phyloP scores from a whole-genome alignment of 2,113 vertebrate species.

The Sporophila hypoxantha region DNA sequence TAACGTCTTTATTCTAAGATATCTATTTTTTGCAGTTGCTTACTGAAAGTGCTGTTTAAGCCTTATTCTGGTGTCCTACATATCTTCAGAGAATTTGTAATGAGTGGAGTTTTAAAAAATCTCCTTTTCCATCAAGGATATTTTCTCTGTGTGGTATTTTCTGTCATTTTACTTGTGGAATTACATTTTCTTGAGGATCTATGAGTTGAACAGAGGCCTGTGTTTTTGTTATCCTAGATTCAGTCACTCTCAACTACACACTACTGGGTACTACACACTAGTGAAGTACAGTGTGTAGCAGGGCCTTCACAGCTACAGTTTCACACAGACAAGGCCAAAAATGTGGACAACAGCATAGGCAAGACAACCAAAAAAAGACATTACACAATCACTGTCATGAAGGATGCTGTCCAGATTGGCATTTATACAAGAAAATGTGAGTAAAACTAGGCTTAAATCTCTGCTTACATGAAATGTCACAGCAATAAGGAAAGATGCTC shows the following conservation, averaged over 20 bases:
- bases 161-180: background rate
- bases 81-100: background rate
- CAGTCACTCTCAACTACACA: background rate
- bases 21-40: background rate
- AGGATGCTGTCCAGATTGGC: background rate
- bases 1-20: background rate
- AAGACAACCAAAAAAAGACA: background rate
- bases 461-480: background rate
- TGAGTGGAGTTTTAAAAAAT: background rate
- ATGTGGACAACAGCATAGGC: background rate
- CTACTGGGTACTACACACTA: background rate
- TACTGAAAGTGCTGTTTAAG: background rate
- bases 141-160: background rate
- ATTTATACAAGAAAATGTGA: background rate
- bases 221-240: background rate
- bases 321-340: background rate
- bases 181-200: background rate
- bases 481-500: background rate
- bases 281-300: background rate
- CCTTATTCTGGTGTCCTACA: background rate
- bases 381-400: background rate
- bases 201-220: background rate
- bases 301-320: background rate
- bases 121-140: background rate
- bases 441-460: background rate